Conservation (phyloP, 2,113 vertebrate genomes). For the Rhinolophus ferrumequinum region DNA sequence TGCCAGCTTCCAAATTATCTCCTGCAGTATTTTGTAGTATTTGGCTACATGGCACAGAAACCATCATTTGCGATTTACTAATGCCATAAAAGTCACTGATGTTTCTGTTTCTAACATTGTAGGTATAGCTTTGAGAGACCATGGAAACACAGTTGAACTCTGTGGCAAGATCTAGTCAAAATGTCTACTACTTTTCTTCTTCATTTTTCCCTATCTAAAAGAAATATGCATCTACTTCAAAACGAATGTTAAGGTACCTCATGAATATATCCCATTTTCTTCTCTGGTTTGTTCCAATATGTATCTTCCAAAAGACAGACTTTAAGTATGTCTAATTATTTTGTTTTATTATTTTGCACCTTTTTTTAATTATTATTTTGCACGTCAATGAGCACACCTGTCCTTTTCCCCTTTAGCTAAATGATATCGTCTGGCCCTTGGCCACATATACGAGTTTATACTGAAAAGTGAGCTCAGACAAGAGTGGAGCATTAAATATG, state of each 20-base stretch:
- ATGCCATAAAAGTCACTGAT: neutral
- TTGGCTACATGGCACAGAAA: neutral
- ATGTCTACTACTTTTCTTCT: neutral
- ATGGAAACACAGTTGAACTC: neutral
- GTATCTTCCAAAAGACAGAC: neutral
- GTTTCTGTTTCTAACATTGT: neutral
- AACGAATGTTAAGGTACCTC: neutral
- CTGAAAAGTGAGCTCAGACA: neutral
- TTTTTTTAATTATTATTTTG: no score
- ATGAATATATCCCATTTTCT: neutral
- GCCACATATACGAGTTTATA: neutral
- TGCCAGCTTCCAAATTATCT: neutral
- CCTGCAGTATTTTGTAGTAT: neutral
- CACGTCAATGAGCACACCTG: neutral
- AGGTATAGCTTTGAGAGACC: neutral
- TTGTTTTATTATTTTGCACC: neutral
- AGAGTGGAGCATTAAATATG: neutral
- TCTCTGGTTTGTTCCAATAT: neutral
- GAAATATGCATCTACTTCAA: neutral
- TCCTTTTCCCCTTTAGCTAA: neutral
- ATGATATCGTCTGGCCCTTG: neutral
- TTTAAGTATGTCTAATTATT: neutral
- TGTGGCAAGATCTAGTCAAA: neutral
- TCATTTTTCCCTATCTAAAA: neutral
- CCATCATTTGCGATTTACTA: neutral